Percentiles rank a stretch among this genome's conserved stretches.
Evolutionary conservation across 35 echinoderm and acorn worm genomes (phyloP).

Genomic region (Patiria miniata): DNA sequence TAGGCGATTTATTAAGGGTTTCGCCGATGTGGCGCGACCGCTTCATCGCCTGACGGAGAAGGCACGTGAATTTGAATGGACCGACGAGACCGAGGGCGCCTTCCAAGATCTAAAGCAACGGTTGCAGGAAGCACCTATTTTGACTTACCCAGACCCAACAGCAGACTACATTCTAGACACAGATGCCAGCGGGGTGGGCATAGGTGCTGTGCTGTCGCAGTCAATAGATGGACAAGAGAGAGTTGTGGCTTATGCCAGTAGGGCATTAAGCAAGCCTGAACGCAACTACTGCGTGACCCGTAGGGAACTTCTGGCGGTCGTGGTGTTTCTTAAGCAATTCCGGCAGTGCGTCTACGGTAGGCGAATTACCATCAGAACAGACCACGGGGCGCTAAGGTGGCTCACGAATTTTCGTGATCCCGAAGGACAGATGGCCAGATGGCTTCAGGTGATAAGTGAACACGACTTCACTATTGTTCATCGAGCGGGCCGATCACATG

Average conservation of each 20-base stretch:
- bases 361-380: slow-evolving; percentile 47
- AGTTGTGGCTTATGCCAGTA: slow-evolving; percentile 58
- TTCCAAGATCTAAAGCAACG: slow-evolving; percentile 43
- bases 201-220: slow-evolving; percentile 64
- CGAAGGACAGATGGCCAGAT: background rate
- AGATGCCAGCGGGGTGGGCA: slow-evolving; percentile 51
- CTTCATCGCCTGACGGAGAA: slow-evolving; percentile 50
- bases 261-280: slow-evolving; percentile 41
- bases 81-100: slow-evolving; percentile 26
- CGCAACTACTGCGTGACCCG: slow-evolving; percentile 59
- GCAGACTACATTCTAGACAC: slow-evolving; percentile 56
- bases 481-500: slow-evolving; percentile 13
- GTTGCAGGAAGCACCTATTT: slow-evolving; percentile 40
- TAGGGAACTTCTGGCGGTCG: slow-evolving; percentile 60
- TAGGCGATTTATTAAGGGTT: slow-evolving; percentile 49
- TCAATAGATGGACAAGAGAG: slow-evolving; percentile 43
- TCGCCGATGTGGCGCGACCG: slow-evolving; percentile 48
- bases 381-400: slow-evolving; percentile 58
- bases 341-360: slow-evolving; percentile 58
- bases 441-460: slow-evolving; percentile 2
- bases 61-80: slow-evolving; percentile 37
- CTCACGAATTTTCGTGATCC: slow-evolving; percentile 41
- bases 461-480: slow-evolving; percentile 3
- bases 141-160: slow-evolving; percentile 17
- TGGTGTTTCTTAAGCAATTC: slow-evolving; percentile 53